Conservation (phyloP, 2,113 vertebrate genomes). For the Hoplias malabaricus region DNA sequence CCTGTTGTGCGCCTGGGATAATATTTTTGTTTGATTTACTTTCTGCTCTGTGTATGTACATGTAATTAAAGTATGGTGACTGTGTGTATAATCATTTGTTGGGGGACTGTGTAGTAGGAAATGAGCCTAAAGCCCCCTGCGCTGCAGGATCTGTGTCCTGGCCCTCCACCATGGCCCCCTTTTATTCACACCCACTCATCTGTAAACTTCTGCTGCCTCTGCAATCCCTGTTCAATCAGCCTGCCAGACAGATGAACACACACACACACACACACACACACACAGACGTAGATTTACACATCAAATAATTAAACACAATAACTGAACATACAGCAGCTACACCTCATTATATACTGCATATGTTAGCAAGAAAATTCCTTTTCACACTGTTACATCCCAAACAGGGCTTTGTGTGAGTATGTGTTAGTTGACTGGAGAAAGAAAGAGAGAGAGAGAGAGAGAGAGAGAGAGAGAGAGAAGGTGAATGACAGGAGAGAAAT, state of each 20-base stretch:
- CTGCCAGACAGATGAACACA: conserved; percentile 11
- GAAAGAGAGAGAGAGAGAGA: neutral
- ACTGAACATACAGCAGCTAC: conserved; percentile 4
- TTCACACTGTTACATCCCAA: neutral
- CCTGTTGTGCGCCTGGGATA: conserved; percentile 6
- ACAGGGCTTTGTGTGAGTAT: neutral
- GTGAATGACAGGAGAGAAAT: neutral
- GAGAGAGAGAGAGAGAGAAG: neutral
- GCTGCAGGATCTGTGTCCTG: conserved; percentile 29
- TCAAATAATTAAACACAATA: conserved; percentile 26
- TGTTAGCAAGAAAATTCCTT: neutral
- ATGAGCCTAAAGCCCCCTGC: conserved; percentile 38
- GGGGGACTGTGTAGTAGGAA: conserved; percentile 27
- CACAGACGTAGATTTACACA: neutral
- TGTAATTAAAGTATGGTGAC: neutral
- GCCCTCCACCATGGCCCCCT: conserved; percentile 11
- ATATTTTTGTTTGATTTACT: neutral
- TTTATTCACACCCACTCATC: conserved; percentile 41
- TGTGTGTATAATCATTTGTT: neutral
- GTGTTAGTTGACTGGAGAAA: neutral
- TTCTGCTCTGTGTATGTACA: neutral
- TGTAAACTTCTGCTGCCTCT: conserved; percentile 49
- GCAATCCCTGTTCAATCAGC: conserved; percentile 34
- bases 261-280: conserved; percentile 22
- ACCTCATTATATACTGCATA: neutral